Conservation (phyloP, 2,888 invertebrate genomes). For the Chironomus riparius region DNA sequence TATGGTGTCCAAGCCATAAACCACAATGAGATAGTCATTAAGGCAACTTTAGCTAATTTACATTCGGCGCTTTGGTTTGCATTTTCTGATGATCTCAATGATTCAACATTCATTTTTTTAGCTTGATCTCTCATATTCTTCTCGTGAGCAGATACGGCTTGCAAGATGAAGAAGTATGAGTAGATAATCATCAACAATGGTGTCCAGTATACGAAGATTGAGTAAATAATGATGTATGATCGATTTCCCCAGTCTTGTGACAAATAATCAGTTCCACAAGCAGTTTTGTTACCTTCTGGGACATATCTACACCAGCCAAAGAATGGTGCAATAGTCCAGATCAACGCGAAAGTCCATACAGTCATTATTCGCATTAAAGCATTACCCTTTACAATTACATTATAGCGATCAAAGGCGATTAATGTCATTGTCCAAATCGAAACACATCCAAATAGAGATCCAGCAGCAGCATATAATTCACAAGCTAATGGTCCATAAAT, state of each 20-base stretch:
- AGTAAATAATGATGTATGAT: conserved; percentile 49
- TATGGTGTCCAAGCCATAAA: conserved; percentile 92
- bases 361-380: conserved; percentile 46
- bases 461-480: conserved; percentile 44
- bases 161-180: conserved; percentile 28
- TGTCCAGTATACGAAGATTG: conserved; percentile 42
- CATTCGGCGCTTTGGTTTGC: conserved; percentile 73
- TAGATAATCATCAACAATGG: conserved; percentile 28
- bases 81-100: conserved; percentile 68
- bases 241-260: conserved; percentile 46
- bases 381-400: conserved; percentile 51
- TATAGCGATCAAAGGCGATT: conserved; percentile 56
- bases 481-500: conserved; percentile 35
- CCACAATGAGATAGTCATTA: conserved; percentile 85
- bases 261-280: conserved; percentile 53
- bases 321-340: conserved; percentile 51
- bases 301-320: conserved; percentile 58
- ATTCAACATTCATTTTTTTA: conserved; percentile 89
- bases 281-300: conserved; percentile 58
- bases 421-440: conserved; percentile 59
- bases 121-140: conserved; percentile 82
- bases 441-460: conserved; percentile 55
- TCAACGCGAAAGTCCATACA: conserved; percentile 48
- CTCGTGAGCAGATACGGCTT: conserved; percentile 78
- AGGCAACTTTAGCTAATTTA: conserved; percentile 80